A percentile compares a stretch with the other conserved stretches of the same genome.
Evolutionary conservation across 1,140 invertebrate genomes (phyloP).

Genomic region (Battus philenor): DNA sequence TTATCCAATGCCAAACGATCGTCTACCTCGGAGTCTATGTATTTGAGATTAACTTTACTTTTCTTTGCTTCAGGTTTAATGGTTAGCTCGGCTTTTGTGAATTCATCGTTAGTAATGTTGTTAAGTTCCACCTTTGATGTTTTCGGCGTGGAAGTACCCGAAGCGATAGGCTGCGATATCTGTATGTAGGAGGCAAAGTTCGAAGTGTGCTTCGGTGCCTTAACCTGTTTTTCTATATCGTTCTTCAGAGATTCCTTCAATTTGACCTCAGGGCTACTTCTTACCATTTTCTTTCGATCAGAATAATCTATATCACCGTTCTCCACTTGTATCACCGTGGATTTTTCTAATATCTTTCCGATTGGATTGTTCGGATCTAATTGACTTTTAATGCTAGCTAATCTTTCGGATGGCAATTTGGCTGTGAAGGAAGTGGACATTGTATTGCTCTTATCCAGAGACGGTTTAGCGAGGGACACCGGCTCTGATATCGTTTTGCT

Average conservation of each 20-base stretch:
- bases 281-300: constrained; percentile 32
- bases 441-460: constrained; percentile 41
- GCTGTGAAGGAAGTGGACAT: constrained; percentile 55
- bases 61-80: constrained; percentile 32
- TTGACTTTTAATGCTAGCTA: constrained; percentile 66
- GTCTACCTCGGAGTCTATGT: constrained; percentile 58
- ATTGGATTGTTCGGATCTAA: constrained; percentile 71
- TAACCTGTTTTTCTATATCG: constrained; percentile 68
- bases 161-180: constrained; percentile 63
- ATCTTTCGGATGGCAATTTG: constrained; percentile 52
- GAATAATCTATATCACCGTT: constrained; percentile 56
- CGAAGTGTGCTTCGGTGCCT: constrained; percentile 67
- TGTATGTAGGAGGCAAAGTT: constrained; percentile 79
- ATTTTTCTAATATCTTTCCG: constrained; percentile 72
- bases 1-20: constrained; percentile 43
- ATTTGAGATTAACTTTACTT: constrained; percentile 41
- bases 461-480: constrained; percentile 52
- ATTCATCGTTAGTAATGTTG: constrained; percentile 26
- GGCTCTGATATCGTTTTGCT: constrained; percentile 68
- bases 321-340: constrained; percentile 67
- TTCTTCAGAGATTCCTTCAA: constrained; percentile 54
- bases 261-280: constrained; percentile 41
- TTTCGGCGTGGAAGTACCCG: constrained; percentile 41
- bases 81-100: constrained; percentile 21
- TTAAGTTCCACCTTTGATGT: constrained; percentile 27